Evolutionary conservation across 2,113 vertebrate genomes (phyloP).

Genomic region (Chelonoidis abingdonii): DNA sequence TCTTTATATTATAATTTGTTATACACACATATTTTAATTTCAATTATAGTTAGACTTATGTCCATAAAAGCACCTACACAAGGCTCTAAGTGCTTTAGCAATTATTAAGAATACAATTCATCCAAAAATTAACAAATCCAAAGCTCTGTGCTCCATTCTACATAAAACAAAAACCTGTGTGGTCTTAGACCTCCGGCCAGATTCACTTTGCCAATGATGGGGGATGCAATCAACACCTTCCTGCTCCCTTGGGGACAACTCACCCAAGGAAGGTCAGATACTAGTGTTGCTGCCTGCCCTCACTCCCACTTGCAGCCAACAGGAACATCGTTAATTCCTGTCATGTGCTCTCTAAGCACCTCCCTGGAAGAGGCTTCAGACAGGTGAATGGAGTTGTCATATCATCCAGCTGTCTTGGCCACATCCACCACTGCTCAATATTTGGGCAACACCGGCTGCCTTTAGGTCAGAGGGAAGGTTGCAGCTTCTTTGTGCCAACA

Average conservation of each 20-base stretch:
- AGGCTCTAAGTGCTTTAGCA: background rate
- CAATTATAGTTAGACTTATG: background rate
- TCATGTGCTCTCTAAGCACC: background rate
- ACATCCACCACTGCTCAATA: background rate
- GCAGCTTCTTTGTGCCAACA: background rate
- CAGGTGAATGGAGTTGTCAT: background rate
- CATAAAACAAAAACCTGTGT: background rate
- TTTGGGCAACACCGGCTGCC: background rate
- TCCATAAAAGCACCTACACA: background rate
- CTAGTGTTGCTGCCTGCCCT: background rate
- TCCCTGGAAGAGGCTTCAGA: background rate
- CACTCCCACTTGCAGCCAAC: background rate
- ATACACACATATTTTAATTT: background rate
- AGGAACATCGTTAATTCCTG: background rate
- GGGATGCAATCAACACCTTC: background rate
- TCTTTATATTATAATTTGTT: background rate
- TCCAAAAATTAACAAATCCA: background rate
- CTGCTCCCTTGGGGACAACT: background rate
- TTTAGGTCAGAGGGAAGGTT: background rate
- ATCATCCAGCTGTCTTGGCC: background rate
- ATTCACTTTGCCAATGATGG: background rate
- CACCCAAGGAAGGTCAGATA: background rate
- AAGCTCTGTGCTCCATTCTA: background rate
- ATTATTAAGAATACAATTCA: background rate
- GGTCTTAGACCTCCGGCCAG: background rate